Percentiles rank a stretch among this genome's conserved stretches.
These are phyloP conservation scores for Epizoanthus ramosus DNA, from an alignment of 92 coral and sea anemone species.

Conservation along the genomic window DNA sequence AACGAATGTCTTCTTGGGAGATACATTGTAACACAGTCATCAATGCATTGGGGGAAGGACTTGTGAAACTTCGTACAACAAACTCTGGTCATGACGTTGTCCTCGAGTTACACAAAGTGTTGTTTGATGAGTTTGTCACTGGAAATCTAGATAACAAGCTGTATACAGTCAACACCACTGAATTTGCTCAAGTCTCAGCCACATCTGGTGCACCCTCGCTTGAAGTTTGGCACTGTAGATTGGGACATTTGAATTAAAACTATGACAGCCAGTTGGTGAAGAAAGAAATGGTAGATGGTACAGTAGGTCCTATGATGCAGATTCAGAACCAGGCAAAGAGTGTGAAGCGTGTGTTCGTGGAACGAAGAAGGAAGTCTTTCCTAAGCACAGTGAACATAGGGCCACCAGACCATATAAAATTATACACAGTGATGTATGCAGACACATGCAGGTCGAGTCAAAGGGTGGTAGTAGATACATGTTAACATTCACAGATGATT, in stretches of 20 bases:
- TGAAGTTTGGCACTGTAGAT: slow-evolving; percentile 67
- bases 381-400: slow-evolving; percentile 56
- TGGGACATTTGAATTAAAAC: slow-evolving; percentile 60
- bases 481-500: slow-evolving; percentile 73
- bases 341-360: slow-evolving; percentile 61
- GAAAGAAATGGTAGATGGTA: slow-evolving; percentile 62
- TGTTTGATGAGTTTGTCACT: slow-evolving; percentile 40
- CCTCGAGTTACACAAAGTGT: slow-evolving; percentile 53
- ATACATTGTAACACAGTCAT: slow-evolving; percentile 57
- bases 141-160: slow-evolving; percentile 39
- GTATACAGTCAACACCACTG: slow-evolving; percentile 50
- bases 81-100: slow-evolving; percentile 31
- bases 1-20: slow-evolving; percentile 59
- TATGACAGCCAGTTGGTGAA: slow-evolving; percentile 43
- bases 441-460: slow-evolving; percentile 63
- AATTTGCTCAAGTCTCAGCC: slow-evolving; percentile 58
- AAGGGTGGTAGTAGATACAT: slow-evolving; percentile 69
- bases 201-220: slow-evolving; percentile 49
- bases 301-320: slow-evolving; percentile 35
- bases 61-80: slow-evolving; percentile 50
- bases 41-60: slow-evolving; percentile 60
- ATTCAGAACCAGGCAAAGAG: slow-evolving; percentile 24
- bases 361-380: slow-evolving; percentile 38
- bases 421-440: slow-evolving; percentile 57
- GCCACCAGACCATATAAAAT: slow-evolving; percentile 64